Conservation (phyloP, 2,113 vertebrate genomes). For the Ceyx margarethae region DNA sequence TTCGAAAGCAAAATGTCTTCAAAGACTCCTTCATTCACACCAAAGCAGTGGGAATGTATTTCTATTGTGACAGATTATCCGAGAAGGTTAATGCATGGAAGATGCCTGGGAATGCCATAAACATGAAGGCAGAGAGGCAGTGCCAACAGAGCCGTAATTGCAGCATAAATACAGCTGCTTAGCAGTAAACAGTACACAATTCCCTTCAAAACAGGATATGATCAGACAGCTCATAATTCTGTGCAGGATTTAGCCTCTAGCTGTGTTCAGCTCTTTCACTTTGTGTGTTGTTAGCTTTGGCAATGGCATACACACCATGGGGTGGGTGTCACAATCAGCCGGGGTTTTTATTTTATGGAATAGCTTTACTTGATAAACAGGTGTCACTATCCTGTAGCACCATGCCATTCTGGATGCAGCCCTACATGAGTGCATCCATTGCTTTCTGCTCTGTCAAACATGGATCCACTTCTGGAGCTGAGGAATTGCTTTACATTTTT, state of each 20-base stretch:
- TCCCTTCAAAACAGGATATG: background rate
- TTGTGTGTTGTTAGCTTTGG: background rate
- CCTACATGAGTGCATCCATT: rapidly evolving
- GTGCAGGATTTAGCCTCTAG: background rate
- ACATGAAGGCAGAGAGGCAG: background rate
- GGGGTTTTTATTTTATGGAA: slow-evolving; percentile 23
- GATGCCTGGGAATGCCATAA: background rate
- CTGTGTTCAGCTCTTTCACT: background rate
- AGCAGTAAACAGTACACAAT: background rate
- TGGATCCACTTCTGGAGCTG: background rate
- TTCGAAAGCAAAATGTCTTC: background rate
- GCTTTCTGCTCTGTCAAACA: background rate
- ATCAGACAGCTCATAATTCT: background rate
- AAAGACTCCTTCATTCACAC: background rate
- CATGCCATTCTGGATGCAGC: background rate
- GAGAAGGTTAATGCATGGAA: background rate
- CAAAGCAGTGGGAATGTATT: background rate
- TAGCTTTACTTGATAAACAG: background rate
- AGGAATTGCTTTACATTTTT: background rate
- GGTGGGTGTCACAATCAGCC: background rate
- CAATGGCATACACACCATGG: background rate
- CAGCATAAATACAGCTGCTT: background rate
- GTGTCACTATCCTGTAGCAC: background rate
- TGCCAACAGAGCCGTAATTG: background rate
- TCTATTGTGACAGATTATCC: background rate